These are phyloP conservation scores for Nasonia longicornis DNA, from an alignment of 1,140 invertebrate species.

Conservation along the genomic window DNA sequence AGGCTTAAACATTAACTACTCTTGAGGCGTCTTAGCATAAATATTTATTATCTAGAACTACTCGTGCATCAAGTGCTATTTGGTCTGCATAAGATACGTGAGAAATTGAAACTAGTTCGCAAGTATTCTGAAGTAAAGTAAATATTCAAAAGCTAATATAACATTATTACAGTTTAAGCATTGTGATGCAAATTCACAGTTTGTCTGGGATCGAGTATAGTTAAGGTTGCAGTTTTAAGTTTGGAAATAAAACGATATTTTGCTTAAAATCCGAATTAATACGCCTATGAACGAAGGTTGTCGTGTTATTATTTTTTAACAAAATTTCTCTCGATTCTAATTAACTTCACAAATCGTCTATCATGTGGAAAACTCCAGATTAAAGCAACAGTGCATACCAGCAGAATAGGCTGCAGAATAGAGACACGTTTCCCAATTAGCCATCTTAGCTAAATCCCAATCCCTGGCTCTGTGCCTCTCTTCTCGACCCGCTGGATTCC, in stretches of 20 bases:
- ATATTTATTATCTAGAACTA: background rate
- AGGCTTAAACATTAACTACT: background rate
- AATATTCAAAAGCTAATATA: no score
- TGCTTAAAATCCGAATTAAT: background rate
- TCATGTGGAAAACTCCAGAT: background rate
- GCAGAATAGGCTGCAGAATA: background rate
- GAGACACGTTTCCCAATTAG: conserved; percentile 8
- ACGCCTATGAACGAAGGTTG: no score
- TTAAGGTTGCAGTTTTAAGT: no score
- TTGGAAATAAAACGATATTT: no score
- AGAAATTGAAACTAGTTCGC: no score
- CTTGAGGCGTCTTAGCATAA: background rate
- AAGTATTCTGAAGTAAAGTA: no score
- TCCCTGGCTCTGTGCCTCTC: background rate
- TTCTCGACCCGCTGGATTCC: background rate
- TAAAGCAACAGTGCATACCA: background rate
- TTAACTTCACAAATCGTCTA: background rate
- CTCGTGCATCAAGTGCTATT: background rate
- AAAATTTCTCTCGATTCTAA: background rate
- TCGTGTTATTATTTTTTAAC: no score
- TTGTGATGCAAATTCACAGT: no score
- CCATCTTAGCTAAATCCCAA: conserved; percentile 1
- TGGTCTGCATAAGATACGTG: background rate
- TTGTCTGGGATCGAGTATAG: no score
- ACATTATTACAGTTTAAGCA: no score